Evolutionary conservation across 1,140 invertebrate genomes (phyloP), one percentile per base, ranked within the genome.

Genomic region (Drosophila nasuta): DNA sequence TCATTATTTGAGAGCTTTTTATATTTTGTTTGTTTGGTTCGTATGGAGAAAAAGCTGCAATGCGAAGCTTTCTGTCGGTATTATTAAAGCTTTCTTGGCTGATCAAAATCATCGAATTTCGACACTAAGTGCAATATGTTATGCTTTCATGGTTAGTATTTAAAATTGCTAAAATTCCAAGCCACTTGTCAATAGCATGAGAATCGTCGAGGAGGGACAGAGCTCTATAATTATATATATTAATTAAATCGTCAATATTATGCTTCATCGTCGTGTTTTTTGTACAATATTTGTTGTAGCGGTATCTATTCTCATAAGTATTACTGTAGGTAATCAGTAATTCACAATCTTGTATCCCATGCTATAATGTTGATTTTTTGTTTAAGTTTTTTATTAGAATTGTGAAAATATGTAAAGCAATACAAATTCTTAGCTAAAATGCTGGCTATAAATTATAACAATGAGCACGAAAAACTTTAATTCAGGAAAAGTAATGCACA

Each of bases 401-500:
- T 51, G 5, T 11, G 25, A 51, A 28, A 51, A 30, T 25, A 51
- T 28, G 3, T 10, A n/a, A 13, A 7, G 1, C 49, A 6, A 5
- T 25, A 11, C 11, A 5, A 51, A 51, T 10, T 52, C 4, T 5
- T 33, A 11, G 11, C 3, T 7, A 13, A 30, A 8, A 17, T 57
- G 54, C 8, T 33, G 30, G n/a, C 51, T 3, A 54, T 54, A 54
- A 57, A 20, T 57, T 5, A 57, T 38, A 25, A 41, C 15, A 38
- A 57, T 38, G 35, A 38, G 35, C 17, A 41, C n/a, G 54, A 25
- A 41, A 57, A 57, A 57, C 54, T 57, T 57, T 4, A 57, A 57
- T 38, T 20, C 8, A 54, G 6, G 11, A 54, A 25, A 54, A 33
- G 51, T 54, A 54, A 54, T 33, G 51, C 51, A 57, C 54, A 57